These are phyloP conservation scores for Yasuhikotakia modesta DNA, from an alignment of 2,797 vertebrate species.

Conservation along the genomic window DNA sequence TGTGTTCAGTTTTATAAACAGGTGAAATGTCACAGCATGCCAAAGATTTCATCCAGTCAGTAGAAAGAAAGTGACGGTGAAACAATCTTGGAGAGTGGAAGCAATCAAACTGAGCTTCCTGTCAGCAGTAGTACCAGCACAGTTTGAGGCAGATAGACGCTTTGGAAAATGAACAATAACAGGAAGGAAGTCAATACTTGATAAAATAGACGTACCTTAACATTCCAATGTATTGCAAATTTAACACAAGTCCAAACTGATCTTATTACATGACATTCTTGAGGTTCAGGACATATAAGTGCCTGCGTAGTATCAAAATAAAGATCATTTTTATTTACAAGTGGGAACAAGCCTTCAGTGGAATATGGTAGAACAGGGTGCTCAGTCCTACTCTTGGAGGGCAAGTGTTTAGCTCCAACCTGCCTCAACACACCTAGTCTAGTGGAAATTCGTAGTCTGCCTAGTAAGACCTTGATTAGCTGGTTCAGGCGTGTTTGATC, in stretches of 20 bases:
- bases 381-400: no score
- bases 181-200: constrained; percentile 59
- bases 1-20: neutral
- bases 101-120: constrained; percentile 70
- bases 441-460: no score
- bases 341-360: neutral
- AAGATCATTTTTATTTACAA: neutral
- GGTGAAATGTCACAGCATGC: constrained; percentile 19
- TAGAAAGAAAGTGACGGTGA: constrained; percentile 66
- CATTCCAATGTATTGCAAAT: constrained; percentile 37
- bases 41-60: constrained; percentile 1
- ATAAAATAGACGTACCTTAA: constrained; percentile 35
- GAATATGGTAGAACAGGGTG: neutral
- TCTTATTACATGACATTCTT: constrained; percentile 13
- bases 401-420: no score
- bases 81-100: constrained; percentile 71
- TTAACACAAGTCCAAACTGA: neutral
- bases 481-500: no score
- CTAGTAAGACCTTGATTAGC: no score
- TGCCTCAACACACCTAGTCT: no score
- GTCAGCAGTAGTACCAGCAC: constrained; percentile 35
- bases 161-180: constrained; percentile 61
- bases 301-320: neutral
- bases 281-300: neutral
- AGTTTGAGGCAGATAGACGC: constrained; percentile 33